Conservation (phyloP, 2,797 vertebrate species). For the Labeo calbasu region DNA sequence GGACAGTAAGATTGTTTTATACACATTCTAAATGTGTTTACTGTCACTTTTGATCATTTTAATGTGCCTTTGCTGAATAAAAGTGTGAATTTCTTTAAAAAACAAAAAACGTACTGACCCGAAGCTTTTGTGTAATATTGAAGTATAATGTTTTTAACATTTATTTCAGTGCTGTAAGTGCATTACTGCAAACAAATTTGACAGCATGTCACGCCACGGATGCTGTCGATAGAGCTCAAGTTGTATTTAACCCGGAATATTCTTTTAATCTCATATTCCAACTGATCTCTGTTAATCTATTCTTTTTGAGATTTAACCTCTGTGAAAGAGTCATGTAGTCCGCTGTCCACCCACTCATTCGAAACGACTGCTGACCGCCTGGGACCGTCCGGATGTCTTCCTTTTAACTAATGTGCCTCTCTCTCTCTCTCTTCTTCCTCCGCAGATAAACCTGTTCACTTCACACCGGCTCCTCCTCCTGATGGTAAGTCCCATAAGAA, state of each 20-base stretch:
- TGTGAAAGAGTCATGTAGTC: constrained; percentile 47
- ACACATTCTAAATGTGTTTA: not conserved
- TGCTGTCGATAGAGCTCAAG: constrained; percentile 22
- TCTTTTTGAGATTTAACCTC: constrained; percentile 47
- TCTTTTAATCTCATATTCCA: constrained; percentile 43
- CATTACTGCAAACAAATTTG: not conserved
- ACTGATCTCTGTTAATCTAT: constrained; percentile 37
- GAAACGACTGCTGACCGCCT: constrained; percentile 64
- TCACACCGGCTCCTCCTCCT: constrained; percentile 76
- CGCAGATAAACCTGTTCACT: constrained; percentile 83
- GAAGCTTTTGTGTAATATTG: not conserved
- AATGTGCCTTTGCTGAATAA: not conserved
- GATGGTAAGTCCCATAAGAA: constrained; percentile 80
- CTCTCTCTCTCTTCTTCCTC: constrained; percentile 54
- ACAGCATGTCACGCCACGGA: not conserved
- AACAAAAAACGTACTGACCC: not conserved
- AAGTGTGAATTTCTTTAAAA: not conserved
- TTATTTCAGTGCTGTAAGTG: not conserved
- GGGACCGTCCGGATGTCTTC: constrained; percentile 65
- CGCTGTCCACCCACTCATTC: constrained; percentile 45
- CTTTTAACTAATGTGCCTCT: constrained; percentile 67
- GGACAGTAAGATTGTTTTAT: not conserved
- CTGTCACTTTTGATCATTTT: not conserved
- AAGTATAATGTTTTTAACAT: not conserved
- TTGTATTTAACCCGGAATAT: constrained; percentile 37